Conservation (phyloP, 2,797 vertebrate species). For the Rhynchonycteris naso region DNA sequence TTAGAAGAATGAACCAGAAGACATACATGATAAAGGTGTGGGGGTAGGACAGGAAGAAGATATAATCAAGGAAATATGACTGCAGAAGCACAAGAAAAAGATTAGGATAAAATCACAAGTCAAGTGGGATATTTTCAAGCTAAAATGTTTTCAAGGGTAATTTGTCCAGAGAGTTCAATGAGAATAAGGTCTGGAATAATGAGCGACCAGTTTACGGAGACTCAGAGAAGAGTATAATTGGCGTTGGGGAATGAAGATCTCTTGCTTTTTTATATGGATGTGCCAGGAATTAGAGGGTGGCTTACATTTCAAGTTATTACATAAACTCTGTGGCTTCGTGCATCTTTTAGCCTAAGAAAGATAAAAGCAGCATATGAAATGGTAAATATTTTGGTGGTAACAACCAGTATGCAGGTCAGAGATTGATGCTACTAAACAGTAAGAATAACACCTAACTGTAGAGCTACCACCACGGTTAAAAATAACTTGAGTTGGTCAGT, state of each 20-base stretch:
- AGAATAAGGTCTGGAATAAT: constrained; percentile 1
- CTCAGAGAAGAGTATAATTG: background rate
- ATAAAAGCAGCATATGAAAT: background rate
- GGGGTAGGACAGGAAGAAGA: background rate
- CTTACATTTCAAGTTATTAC: background rate
- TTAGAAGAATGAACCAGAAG: background rate
- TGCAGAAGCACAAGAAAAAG: background rate
- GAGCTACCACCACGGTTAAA: background rate
- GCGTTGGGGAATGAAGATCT: background rate
- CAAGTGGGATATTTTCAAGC: background rate
- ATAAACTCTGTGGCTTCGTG: background rate
- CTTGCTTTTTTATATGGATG: background rate
- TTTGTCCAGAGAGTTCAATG: background rate
- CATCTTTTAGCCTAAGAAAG: background rate
- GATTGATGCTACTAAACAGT: background rate
- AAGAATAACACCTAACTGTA: background rate
- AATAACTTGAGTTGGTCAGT: background rate
- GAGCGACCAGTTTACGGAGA: background rate
- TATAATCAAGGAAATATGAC: background rate
- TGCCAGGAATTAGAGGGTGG: background rate
- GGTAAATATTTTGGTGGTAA: background rate
- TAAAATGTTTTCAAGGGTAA: background rate
- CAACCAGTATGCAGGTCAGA: background rate
- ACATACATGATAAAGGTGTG: background rate
- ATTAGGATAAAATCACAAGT: background rate